Evolutionary conservation across 2,113 vertebrate genomes (phyloP), one percentile per base, ranked within the genome.

Genomic region (Rhea americana): DNA sequence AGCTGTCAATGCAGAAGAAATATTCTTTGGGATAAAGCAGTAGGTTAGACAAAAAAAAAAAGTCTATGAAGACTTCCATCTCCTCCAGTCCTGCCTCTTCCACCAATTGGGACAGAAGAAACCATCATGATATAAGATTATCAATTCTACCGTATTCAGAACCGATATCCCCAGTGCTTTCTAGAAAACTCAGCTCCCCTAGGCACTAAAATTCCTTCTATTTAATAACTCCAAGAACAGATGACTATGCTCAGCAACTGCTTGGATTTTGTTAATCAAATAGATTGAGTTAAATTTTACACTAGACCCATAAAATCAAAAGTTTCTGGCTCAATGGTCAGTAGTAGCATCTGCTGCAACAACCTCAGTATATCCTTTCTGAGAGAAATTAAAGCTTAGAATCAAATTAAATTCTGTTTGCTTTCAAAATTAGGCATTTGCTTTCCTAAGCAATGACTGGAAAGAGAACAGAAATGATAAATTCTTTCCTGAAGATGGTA

Each of bases 11-110:
- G 88, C 74, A 93, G 93, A 89, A 96, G 96, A 94, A 91, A 93
- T 95, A 96, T 90, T 96, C 96, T 95, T 95, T 87, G 81, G 96
- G 95, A 93, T 95, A 96, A 94, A 95, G 74, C 62, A 90, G 26
- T 43, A 70, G 50, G 74, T 91, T 85, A 71, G 66, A 86, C 90
- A 91, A 89, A 89, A 92, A 35, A 35, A 35, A 35, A 35, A 78
- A 26, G 17, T 28, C 37, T 91, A 85, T 58, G 71, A 85, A 87
- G 78, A 37, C 11, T 95, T 91, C 83, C 41, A 76, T 53, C 50
- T 50, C 50, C 48, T 84, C 53, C 88, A 61, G 18, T 71, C 8
- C 62, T 73, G 53, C 39, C 22, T 84, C 91, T 90, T 79, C 62
- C 39, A 93, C 88, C 95, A 91, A 89, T 25, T 50, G 66, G 77